phyloP scores from a whole-genome alignment of 1,140 invertebrate genomes.

The Bilobella aurantiaca region DNA sequence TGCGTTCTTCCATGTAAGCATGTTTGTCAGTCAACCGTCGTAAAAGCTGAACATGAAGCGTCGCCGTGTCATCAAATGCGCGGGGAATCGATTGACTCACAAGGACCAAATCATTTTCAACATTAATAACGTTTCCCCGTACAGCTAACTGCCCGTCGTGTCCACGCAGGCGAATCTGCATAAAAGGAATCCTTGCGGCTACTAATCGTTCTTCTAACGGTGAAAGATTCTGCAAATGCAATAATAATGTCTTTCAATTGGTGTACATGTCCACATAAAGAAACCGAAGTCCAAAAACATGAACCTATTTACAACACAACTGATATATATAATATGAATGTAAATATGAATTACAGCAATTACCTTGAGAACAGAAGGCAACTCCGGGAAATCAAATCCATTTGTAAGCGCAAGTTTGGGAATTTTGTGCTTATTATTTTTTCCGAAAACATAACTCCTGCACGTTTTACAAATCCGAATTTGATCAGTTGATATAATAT shows the following conservation, averaged over 20 bases:
- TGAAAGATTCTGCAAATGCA: background rate
- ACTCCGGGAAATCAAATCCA: slow-evolving; percentile 16
- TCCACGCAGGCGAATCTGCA: slow-evolving; percentile 21
- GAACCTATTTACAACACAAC: background rate
- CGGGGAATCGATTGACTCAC: slow-evolving; percentile 18
- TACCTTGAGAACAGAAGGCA: slow-evolving; percentile 17
- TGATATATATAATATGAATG: background rate
- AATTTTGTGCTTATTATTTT: background rate
- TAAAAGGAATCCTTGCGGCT: slow-evolving; percentile 22
- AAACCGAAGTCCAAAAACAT: background rate
- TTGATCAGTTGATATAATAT: background rate
- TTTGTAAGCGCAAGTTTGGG: slow-evolving; percentile 20
- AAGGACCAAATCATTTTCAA: slow-evolving; percentile 19
- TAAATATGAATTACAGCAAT: background rate
- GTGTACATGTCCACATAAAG: background rate
- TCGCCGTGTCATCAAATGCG: slow-evolving; percentile 18
- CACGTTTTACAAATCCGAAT: slow-evolving; percentile 13
- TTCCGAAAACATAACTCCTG: background rate
- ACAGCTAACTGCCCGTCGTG: slow-evolving; percentile 13
- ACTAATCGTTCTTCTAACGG: slow-evolving; percentile 17
- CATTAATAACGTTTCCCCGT: slow-evolving; percentile 23
- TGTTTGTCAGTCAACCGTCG: slow-evolving; percentile 8
- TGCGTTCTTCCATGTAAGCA: slow-evolving; percentile 21
- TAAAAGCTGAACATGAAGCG: slow-evolving; percentile 22
- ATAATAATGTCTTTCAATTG: background rate